Conservation (phyloP, 2,797 vertebrate species). For the Setipinna tenuifilis region DNA sequence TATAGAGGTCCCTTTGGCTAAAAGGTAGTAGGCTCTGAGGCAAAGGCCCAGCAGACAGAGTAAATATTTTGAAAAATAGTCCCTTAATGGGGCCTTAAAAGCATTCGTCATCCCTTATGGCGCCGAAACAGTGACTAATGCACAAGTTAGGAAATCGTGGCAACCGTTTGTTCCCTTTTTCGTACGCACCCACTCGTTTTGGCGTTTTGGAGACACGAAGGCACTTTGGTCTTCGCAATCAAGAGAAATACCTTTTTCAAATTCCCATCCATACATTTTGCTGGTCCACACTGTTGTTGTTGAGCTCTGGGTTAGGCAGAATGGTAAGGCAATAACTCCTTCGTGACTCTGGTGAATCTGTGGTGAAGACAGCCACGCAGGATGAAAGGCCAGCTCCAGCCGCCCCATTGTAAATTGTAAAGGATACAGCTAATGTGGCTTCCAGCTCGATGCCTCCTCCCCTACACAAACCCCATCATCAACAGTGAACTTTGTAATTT, state of each 20-base stretch:
- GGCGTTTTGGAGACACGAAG: conserved; percentile 8
- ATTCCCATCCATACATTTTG: not conserved
- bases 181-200: not conserved
- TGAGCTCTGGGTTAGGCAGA: not conserved
- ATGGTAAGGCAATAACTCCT: conserved; percentile 45
- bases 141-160: not conserved
- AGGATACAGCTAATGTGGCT: conserved; percentile 70
- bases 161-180: no score
- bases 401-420: conserved; percentile 66
- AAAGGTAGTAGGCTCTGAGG: not conserved
- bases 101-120: conserved; percentile 15
- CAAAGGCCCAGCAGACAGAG: not conserved
- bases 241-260: conserved; percentile 7
- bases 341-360: conserved; percentile 53
- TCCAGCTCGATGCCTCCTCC: conserved; percentile 52
- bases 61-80: not conserved
- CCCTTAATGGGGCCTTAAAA: conserved; percentile 16
- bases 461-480: conserved; percentile 65
- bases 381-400: conserved; percentile 64
- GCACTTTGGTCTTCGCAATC: not conserved
- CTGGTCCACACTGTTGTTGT: not conserved
- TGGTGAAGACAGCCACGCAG: conserved; percentile 57
- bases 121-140: not conserved
- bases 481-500: conserved; percentile 72
- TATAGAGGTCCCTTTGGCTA: not conserved